phyloP scores from a whole-genome alignment of 2,797 vertebrate species.

The Halcyon smyrnensis region DNA sequence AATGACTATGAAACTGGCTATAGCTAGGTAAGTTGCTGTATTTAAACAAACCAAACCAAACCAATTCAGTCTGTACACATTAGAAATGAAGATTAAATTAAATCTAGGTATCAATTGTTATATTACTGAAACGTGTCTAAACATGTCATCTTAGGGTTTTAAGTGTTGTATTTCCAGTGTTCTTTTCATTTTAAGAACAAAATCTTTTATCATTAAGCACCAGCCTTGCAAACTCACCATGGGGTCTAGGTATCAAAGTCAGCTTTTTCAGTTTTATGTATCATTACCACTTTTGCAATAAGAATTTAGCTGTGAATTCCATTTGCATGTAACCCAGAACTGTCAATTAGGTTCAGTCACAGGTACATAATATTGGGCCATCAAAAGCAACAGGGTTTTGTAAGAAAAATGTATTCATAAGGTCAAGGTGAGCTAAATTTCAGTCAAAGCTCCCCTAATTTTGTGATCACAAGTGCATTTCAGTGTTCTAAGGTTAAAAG shows the following conservation, averaged over 20 bases:
- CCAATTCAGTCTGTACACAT: not conserved
- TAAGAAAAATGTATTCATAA: not conserved
- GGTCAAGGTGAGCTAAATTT: not conserved
- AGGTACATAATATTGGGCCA: not conserved
- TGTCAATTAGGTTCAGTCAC: not conserved
- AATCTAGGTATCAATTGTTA: not conserved
- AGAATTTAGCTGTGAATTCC: not conserved
- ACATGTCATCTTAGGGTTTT: not conserved
- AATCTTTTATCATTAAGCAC: slow-evolving; percentile 7
- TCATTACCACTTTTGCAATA: not conserved
- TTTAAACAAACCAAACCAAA: not conserved
- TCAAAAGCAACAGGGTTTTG: not conserved
- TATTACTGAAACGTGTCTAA: not conserved
- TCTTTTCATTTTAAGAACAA: not conserved
- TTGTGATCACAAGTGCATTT: not conserved
- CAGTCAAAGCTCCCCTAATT: fast-evolving
- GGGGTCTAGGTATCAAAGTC: not conserved
- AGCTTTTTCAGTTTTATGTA: not conserved
- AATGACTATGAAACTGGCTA: not conserved
- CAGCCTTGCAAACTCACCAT: not conserved
- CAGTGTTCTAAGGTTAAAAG: not conserved
- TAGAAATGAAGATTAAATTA: not conserved
- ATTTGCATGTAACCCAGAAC: not conserved
- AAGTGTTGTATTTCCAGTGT: not conserved
- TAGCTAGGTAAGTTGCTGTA: not conserved